phyloP scores from a whole-genome alignment of 2,797 vertebrate genomes.

The Coregonus suidteri region DNA sequence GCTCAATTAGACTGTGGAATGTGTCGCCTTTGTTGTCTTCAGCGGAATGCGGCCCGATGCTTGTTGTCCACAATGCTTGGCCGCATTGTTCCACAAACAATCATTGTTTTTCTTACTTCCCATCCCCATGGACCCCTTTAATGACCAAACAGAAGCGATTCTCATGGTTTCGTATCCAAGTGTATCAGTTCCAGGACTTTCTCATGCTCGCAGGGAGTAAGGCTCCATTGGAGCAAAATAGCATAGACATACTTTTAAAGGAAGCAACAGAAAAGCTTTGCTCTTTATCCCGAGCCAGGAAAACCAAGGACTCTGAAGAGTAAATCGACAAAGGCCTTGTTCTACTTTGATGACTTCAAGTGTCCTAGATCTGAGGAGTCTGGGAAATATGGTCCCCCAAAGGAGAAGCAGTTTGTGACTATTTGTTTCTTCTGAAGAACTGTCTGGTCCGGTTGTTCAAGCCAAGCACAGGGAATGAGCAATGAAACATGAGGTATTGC shows the following conservation, averaged over 20 bases:
- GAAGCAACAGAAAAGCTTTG: constrained; percentile 23
- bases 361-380: constrained; percentile 1
- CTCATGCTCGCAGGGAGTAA: constrained; percentile 35
- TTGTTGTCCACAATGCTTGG: constrained; percentile 15
- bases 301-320: constrained; percentile 9
- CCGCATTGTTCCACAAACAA: constrained; percentile 68
- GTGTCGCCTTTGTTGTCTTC: constrained; percentile 65
- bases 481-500: not conserved
- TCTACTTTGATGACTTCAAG: constrained; percentile 3
- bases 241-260: constrained; percentile 42
- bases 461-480: not conserved
- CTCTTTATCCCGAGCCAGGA: constrained; percentile 21
- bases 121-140: constrained; percentile 48
- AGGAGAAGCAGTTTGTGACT: constrained; percentile 30
- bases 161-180: constrained; percentile 44
- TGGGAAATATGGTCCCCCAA: constrained; percentile 9
- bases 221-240: constrained; percentile 29
- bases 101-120: constrained; percentile 61
- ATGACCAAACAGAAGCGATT: constrained; percentile 56
- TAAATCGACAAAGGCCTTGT: not conserved
- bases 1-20: constrained; percentile 68
- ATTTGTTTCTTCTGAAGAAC: constrained; percentile 36
- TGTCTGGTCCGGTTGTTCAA: too few relatives aligned
- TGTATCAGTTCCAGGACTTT: constrained; percentile 46
- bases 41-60: constrained; percentile 58